Base-by-base conservation (phyloP, 2,888 invertebrate genomes). In the Xestia c-nigrum region DNA sequence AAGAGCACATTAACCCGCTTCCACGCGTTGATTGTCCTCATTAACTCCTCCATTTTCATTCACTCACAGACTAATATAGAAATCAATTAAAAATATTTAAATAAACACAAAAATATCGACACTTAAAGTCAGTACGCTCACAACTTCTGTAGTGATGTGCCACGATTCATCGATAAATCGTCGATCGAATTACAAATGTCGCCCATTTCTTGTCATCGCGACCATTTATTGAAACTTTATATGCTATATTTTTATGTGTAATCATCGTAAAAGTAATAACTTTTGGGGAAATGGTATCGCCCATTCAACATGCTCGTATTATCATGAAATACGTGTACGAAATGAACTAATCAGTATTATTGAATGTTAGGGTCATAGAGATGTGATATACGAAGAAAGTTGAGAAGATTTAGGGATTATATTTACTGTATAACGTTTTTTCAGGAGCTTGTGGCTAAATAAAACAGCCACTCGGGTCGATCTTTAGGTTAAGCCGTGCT, bases 331-430 rank as follows among this genome's bases (percentile, higher is more conserved):
- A 88, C 73, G 81, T 74, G 68, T 72, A 83, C 81, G 65, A 74
- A 87, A 87, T 86, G 78, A 84, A 66, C 84, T 75, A 86, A 89
- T 91, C 84, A 85, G 74, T 47, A 78, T 78, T 80, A 84, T 81
- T 83, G 80, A 85, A 78, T 82, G 68, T 79, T 76, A 74, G 43
- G 24, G 50, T 31, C 50, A 24, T 38, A 14, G 3, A 72, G 68
- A 71, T 63, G 38, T 31, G 72, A 52, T 74, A 61, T 78, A 84
- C 31, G 46, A 43, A 72, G 12, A 16, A 38, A 57, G 70, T 57
- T 67, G 21, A 64, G 24, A 63, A 21, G 16, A 55, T 71, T 72
- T 40, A 31, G 19, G 55, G 6, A 59, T 21, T 16, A 38, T 65
- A 1, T 81, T 69, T n/a, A 46, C 31, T 66, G 0, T 61, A 31